These are phyloP conservation scores for Pelobates fuscus DNA, from an alignment of 2,113 vertebrate genomes.

Conservation along the genomic window DNA sequence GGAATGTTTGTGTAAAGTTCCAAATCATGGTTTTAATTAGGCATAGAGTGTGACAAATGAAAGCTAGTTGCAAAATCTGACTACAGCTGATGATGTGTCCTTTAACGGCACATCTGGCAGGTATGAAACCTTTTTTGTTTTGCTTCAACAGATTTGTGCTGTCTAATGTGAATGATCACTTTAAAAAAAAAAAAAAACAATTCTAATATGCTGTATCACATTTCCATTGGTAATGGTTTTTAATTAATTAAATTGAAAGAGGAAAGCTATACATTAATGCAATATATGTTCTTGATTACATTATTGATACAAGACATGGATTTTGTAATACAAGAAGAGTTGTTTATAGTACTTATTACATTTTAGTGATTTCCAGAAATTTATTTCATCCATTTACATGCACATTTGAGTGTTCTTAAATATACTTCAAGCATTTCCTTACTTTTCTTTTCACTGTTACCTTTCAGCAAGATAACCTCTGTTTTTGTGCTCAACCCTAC, in stretches of 20 bases:
- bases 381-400: too few species aligned
- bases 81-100: not conserved
- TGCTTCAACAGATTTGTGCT: not conserved
- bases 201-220: not conserved
- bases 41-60: conserved; percentile 6
- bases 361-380: too few species aligned
- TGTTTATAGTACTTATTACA: too few species aligned
- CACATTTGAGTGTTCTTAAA: too few species aligned
- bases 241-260: not conserved
- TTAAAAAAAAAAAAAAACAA: not conserved
- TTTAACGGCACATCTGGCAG: not conserved
- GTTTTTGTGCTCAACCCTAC: too few species aligned
- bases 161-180: not conserved
- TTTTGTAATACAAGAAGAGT: too few species aligned
- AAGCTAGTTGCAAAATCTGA: not conserved
- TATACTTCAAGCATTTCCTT: too few species aligned
- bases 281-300: too few species aligned
- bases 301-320: too few species aligned
- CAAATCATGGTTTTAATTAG: not conserved
- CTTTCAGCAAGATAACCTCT: too few species aligned
- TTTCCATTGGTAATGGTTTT: not conserved
- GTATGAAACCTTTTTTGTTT: not conserved
- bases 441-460: too few species aligned
- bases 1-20: conserved; percentile 31
- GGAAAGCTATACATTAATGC: not conserved